A percentile compares a stretch with the other conserved stretches of the same genome.
Evolutionary conservation across 2,888 invertebrate species (phyloP).

Genomic region (Petrolisthes manimaculis): DNA sequence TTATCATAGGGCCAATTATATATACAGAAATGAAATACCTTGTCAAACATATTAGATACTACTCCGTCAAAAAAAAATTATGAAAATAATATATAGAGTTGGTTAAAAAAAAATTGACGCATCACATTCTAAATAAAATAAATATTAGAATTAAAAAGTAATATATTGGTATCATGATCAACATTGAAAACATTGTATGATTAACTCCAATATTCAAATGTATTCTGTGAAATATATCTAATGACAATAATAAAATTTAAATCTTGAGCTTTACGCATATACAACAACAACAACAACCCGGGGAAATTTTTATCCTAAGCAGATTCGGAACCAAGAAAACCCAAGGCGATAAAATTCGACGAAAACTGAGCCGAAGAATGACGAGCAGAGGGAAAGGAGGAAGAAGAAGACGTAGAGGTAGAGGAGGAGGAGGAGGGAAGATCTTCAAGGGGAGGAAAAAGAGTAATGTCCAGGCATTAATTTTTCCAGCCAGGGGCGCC

Average conservation of each 20-base stretch:
- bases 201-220: neutral
- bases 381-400: neutral
- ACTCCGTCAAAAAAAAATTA: neutral
- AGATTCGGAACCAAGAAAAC: neutral
- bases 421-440: too few relatives aligned
- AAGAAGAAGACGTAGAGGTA: neutral
- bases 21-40: too few relatives aligned
- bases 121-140: neutral
- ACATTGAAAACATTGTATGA: neutral
- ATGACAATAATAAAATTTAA: too few relatives aligned
- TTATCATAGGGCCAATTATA: too few relatives aligned
- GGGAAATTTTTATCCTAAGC: too few relatives aligned
- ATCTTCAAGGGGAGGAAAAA: conserved; percentile 34
- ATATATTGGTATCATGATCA: neutral
- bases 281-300: too few relatives aligned
- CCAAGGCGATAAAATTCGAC: neutral
- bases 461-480: conserved; percentile 46
- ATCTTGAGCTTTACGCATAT: too few relatives aligned
- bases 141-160: neutral
- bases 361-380: neutral
- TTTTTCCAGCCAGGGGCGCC: conserved; percentile 29
- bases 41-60: neutral
- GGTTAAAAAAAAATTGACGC: neutral
- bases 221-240: too few relatives aligned
- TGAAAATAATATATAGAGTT: neutral